Evolutionary conservation across 2,888 invertebrate genomes (phyloP), one percentile per base, ranked within the genome.

Genomic region (Fragum sueziense): DNA sequence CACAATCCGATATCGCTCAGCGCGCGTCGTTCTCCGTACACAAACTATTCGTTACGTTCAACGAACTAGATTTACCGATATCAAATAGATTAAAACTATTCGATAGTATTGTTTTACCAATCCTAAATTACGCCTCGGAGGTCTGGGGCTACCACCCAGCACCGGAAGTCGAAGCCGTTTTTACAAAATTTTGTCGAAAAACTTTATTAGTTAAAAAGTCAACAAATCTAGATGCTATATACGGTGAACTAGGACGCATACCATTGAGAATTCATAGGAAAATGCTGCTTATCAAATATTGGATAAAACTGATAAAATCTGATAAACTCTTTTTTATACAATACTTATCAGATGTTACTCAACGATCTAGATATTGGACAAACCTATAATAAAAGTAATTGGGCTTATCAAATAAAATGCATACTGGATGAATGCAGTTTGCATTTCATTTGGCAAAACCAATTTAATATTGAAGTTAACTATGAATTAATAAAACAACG

Each of bases 151-250:
- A 6, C 6, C 69, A 69, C 29, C 9, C 7, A 51, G 69, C 25
- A 7, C 25, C 47, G n/a, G 51, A 69, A 11, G 37, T 51, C 22
- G 69, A 69, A 51, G 4, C 20, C 27, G 31, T 69, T 22, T 27
- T 29, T 51, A 51, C 47, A 51, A 51, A 51, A 51, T 69, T 69
- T 22, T 69, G 22, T 69, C 25, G 69, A 69, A 47, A 51, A 69
- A 47, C 29, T 34, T 51, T 69, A 27, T 7, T 17, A 9, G 47
- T 51, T 27, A 69, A 69, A 51, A 51, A 51, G 27, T 51, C 47
- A 51, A 69, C 25, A 25, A 69, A 69, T 51, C 47, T 7, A 17
- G 31, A 47, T 20, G 52, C 25, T 4, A 27, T 69, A 27, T 69
- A 69, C 51, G 69, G 69, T 14, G 69, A 69, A 69, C 51, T 51